Evolutionary conservation across 2,797 vertebrate species (phyloP).

Genomic region (Acridotheres tristis): DNA sequence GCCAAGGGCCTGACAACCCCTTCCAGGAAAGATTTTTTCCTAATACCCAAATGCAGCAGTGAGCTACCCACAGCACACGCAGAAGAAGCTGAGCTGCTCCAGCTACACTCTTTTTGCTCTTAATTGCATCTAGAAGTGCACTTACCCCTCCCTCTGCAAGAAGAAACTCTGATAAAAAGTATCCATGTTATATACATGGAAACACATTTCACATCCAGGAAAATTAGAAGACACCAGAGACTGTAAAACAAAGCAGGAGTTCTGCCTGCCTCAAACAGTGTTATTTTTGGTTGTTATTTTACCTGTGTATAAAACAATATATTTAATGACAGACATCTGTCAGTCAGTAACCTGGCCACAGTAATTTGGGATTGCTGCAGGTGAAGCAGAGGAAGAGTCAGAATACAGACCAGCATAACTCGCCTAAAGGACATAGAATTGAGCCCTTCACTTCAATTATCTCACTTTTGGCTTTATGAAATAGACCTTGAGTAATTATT

Average conservation of each 20-base stretch:
- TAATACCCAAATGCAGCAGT: background rate
- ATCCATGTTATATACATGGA: background rate
- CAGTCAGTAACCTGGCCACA: background rate
- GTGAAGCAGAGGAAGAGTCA: background rate
- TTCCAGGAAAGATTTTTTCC: background rate
- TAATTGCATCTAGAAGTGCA: background rate
- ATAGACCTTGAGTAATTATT: background rate
- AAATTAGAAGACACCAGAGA: background rate
- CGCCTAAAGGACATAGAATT: background rate
- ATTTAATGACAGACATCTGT: background rate
- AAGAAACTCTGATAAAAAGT: background rate
- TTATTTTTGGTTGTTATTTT: background rate
- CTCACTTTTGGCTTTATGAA: background rate
- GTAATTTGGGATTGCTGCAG: background rate
- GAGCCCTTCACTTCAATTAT: background rate
- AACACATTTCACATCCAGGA: background rate
- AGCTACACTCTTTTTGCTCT: background rate
- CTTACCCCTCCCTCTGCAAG: background rate
- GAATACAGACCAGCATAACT: fast-evolving
- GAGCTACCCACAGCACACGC: background rate
- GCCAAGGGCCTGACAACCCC: background rate
- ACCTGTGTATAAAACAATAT: background rate
- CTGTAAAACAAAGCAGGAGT: background rate
- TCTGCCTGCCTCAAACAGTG: background rate
- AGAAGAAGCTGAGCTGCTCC: background rate